Conservation (phyloP, 2,113 vertebrate genomes). For the Hippocampus guttulatus region DNA sequence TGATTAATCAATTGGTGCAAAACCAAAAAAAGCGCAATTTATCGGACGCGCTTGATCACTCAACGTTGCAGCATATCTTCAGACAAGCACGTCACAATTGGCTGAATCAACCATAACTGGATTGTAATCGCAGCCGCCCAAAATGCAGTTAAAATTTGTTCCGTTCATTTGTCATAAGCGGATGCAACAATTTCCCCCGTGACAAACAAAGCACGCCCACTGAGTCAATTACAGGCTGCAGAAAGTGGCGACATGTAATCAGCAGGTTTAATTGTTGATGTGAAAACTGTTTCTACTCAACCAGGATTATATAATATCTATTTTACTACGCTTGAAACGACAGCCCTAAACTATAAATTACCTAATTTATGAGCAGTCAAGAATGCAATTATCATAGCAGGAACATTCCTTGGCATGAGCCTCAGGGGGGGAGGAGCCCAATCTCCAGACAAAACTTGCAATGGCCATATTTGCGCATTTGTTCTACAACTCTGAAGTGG, state of each 20-base stretch:
- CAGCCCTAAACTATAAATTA: background rate
- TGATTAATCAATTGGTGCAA: background rate
- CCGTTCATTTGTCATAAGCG: too few relatives aligned
- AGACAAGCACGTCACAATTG: too few relatives aligned
- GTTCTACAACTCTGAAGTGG: background rate
- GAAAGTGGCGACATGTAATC: background rate
- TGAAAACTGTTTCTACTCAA: background rate
- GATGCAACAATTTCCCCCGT: background rate
- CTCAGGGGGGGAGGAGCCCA: background rate
- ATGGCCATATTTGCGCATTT: background rate
- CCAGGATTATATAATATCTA: background rate
- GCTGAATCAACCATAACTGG: too few relatives aligned
- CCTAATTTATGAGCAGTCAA: background rate
- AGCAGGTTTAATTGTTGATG: background rate
- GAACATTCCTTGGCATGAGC: background rate
- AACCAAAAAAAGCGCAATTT: background rate
- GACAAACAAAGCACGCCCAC: too few relatives aligned
- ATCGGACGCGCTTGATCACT: too few relatives aligned
- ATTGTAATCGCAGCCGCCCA: too few relatives aligned
- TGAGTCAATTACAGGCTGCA: background rate
- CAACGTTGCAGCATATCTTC: too few relatives aligned
- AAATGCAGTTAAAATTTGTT: too few relatives aligned
- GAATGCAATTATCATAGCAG: background rate
- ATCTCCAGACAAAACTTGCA: background rate
- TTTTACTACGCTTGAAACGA: background rate